phyloP scores from a whole-genome alignment of 37 sponge, comb jelly and placozoan genomes.

The Hormiphora californensis region DNA sequence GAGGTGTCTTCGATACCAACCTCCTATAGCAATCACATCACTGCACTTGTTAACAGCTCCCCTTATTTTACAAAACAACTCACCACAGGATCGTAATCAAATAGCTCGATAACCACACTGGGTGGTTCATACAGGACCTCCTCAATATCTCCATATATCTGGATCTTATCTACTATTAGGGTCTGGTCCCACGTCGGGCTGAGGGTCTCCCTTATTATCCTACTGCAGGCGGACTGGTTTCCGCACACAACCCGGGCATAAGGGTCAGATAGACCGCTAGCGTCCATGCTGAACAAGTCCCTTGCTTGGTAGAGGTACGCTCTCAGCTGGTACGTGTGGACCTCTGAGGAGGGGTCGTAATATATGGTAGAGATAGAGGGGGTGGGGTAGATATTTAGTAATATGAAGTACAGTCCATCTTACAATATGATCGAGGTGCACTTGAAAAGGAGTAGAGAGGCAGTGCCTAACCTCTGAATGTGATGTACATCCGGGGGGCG shows the following conservation, averaged over 20 bases:
- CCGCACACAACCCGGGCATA: constrained; percentile 22
- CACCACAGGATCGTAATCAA: constrained; percentile 55
- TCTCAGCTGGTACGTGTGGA: constrained; percentile 17
- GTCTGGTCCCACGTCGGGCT: constrained; percentile 56
- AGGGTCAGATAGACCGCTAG: constrained; percentile 38
- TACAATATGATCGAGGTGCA: too few relatives aligned
- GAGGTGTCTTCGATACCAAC: too few relatives aligned
- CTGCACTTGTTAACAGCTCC: too few relatives aligned
- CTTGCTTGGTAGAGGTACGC: constrained; percentile 55
- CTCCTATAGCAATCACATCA: too few relatives aligned
- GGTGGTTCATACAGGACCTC: constrained; percentile 42
- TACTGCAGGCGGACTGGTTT: background rate
- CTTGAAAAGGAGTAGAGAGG: too few relatives aligned
- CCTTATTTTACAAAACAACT: background rate
- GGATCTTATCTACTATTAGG: constrained; percentile 10
- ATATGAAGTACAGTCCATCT: too few relatives aligned
- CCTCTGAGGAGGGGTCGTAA: background rate
- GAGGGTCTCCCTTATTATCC: constrained; percentile 35
- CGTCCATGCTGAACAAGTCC: constrained; percentile 15
- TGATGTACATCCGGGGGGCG: constrained; percentile 48
- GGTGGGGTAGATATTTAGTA: too few relatives aligned
- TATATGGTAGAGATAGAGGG: background rate
- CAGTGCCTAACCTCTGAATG: constrained; percentile 20
- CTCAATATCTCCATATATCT: constrained; percentile 19
- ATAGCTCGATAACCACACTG: constrained; percentile 33